Conservation (phyloP, 2,797 vertebrate species). For the Periophthalmus magnuspinnatus region DNA sequence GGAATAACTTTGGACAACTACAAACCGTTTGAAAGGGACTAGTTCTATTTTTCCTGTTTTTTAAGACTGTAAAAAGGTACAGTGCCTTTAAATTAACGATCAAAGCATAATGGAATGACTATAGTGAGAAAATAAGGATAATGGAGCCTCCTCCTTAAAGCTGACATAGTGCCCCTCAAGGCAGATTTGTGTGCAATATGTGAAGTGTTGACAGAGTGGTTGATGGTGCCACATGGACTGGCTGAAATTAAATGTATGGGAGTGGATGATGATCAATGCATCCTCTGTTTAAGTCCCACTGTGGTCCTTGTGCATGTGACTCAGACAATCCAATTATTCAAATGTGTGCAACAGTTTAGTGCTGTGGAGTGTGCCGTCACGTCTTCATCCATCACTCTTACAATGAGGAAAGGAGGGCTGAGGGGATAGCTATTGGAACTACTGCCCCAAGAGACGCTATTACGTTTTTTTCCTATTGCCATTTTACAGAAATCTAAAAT, state of each 20-base stretch:
- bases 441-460: background rate
- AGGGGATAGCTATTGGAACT: background rate
- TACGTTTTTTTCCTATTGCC: background rate
- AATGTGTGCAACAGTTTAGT: slow-evolving; percentile 1
- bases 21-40: too few species aligned
- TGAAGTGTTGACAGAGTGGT: too few species aligned
- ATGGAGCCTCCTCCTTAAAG: too few species aligned
- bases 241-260: background rate
- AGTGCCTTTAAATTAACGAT: too few species aligned
- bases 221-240: background rate
- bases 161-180: too few species aligned
- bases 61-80: too few species aligned
- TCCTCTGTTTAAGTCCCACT: background rate
- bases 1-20: too few species aligned
- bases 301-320: background rate
- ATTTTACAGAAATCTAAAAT: background rate
- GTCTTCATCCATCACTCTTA: slow-evolving; percentile 1
- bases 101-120: too few species aligned
- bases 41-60: too few species aligned
- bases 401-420: background rate
- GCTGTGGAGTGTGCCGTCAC: background rate
- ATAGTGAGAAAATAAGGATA: too few species aligned
- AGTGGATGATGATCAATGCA: background rate
- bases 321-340: slow-evolving; percentile 5
- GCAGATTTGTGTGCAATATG: too few species aligned